Evolutionary conservation across 1,140 invertebrate species (phyloP), one percentile per base, ranked within the genome.

Genomic region (Trachymyrmex cornetzi): DNA sequence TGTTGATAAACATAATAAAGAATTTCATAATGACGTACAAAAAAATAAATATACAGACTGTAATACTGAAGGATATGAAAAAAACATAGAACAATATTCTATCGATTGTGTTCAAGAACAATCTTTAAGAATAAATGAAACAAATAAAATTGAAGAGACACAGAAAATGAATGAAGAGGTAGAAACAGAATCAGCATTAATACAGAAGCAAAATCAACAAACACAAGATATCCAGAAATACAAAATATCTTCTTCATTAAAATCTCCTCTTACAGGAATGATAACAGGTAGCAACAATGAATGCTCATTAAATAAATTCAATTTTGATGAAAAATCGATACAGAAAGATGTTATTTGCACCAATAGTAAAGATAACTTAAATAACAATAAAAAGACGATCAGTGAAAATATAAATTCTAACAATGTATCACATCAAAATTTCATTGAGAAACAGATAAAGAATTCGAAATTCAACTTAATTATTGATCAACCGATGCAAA

Each of bases 371-470:
- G 30, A 61, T 3, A 74, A 74, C 34, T 87, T 34, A 22, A 53
- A 89, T 71, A 48, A 89, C 71, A 9, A 24, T 0, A 87, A 86
- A 22, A 72, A 75, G 19, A 59, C 14, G n/a, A 59, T 22, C 24
- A 87, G 87, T 55, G 88, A 89, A 19, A 48, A 27, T 7, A 89
- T 89, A 14, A 91, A 94, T 59, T 90, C 94, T 22, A 90, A 72
- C 0, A 92, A 93, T 87, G 84, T 94, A 77, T 93, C 93, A 0
- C 93, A 95, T 85, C 94, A 95, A 34, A 95, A 95, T 81, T 86
- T 94, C 0, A 95, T 94, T 55, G 93, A 95, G 84, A 84, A 91
- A 63, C 94, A 95, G 66, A 93, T 93, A 53, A 92, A 95, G 55
- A 91, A 90, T 77, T 50, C 80, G 80, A 81, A 69, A 48, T 1